Base-by-base conservation (phyloP, 2,797 vertebrate genomes). In the Mormyrops boulengeri region DNA sequence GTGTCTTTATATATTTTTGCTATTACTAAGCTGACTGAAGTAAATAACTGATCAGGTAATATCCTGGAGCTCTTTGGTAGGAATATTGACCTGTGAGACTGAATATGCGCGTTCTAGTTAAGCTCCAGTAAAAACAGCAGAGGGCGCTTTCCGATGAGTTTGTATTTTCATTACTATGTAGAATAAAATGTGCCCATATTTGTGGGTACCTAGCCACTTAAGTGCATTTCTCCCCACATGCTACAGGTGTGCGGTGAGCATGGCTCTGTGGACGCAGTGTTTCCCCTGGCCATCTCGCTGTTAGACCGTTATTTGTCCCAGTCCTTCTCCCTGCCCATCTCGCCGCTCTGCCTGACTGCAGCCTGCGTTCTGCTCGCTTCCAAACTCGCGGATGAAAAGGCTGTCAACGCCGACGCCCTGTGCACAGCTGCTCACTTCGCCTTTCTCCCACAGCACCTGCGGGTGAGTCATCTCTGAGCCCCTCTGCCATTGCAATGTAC, bases 331-430 rank as follows among this genome's bases (percentile, higher is more conserved):
- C 53, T 94, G 4, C 94, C 95, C 0, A 91, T 94, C 57, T 95
- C 95, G 0, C 95, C 94, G 0, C 93, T 93, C 91, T 96, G 96
- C 90, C 94, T 96, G 30, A 92, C 94, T 0, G 95, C 96, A 0
- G 92, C 94, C 90, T 97, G 96, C 91, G 69, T 97, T 91, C 95
- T 97, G 90, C 94, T 97, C 73, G 94, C 96, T 89, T 96, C 96
- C 14, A 97, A 97, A 69, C 94, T 96, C 87, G 91, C 93, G 0
- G 96, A 96, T 91, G 93, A 95, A 0, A 94, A 96, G 85, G 94
- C 89, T 0, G 91, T 96, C 82, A 91, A 91, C 0, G 92, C 95
- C 0, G 95, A 95, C 22, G 80, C 93, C 0, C 94, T 96, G 38
- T 96, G 96, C 2, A 94, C 94, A 0, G 94, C 95, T 0, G 95